phyloP scores from a whole-genome alignment of 2,113 vertebrate species.

The Rhegmatorhina hoffmannsi region DNA sequence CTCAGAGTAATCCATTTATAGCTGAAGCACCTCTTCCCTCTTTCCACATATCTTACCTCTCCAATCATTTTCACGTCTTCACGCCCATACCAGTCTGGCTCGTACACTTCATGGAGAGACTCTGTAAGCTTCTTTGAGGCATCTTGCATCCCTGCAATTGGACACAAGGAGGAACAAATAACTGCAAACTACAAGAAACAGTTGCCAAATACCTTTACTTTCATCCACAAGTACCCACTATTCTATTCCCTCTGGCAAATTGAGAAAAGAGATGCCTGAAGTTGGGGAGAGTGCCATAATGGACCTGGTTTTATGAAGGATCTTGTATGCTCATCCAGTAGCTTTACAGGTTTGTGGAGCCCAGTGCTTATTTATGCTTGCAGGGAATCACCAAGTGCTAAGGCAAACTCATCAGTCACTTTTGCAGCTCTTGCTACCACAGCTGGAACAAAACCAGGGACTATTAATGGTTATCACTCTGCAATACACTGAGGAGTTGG shows the following conservation, averaged over 20 bases:
- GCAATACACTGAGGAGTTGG: neutral
- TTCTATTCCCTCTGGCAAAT: neutral
- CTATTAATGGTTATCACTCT: neutral
- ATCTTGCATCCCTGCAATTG: constrained; percentile 91
- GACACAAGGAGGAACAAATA: neutral
- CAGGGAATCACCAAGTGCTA: neutral
- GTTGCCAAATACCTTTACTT: neutral
- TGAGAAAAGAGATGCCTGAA: neutral
- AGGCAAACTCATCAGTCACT: neutral
- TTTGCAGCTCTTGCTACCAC: neutral
- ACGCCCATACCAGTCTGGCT: constrained; percentile 95
- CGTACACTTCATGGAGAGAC: constrained; percentile 97
- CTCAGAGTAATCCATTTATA: neutral
- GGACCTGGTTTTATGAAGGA: neutral
- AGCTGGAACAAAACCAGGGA: neutral
- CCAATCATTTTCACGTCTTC: constrained; percentile 93
- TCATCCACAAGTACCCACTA: neutral
- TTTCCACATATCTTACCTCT: constrained; percentile 79
- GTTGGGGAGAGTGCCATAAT: neutral
- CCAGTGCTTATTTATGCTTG: neutral
- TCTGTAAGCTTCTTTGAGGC: constrained; percentile 96
- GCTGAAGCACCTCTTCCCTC: neutral
- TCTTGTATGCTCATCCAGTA: neutral
- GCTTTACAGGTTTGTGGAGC: neutral
- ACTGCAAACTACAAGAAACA: neutral